Evolutionary conservation across 2,797 vertebrate genomes (phyloP).

Genomic region (Sternarchorhynchus goeldii): DNA sequence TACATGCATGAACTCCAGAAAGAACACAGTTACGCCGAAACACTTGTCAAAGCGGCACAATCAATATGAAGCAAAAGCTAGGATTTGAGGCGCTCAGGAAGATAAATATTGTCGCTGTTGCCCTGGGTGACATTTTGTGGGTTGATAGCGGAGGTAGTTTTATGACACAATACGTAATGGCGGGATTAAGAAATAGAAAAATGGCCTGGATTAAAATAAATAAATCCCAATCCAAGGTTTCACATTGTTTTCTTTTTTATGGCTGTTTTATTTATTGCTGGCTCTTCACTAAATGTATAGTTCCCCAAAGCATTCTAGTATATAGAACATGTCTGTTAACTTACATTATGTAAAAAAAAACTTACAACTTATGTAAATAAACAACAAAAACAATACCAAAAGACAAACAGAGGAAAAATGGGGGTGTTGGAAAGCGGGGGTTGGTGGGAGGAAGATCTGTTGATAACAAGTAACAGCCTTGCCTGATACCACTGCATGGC

Average conservation of each 20-base stretch:
- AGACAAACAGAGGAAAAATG: too few species aligned
- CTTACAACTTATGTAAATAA: too few species aligned
- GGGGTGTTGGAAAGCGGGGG: too few species aligned
- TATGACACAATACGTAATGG: conserved; percentile 61
- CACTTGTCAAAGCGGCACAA: conserved; percentile 59
- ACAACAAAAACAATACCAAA: too few species aligned
- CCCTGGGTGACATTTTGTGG: conserved; percentile 58
- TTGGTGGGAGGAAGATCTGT: too few species aligned
- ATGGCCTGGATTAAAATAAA: background rate
- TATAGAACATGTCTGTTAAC: too few species aligned
- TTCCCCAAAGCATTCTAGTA: too few species aligned
- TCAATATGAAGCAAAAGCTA: conserved; percentile 69
- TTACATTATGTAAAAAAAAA: too few species aligned
- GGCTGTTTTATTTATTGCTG: too few species aligned
- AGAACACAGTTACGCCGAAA: conserved; percentile 20
- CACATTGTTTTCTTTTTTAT: background rate
- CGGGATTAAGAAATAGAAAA: background rate
- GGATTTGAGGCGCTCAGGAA: conserved; percentile 68
- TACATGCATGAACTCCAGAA: conserved; percentile 31
- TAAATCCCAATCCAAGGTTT: background rate
- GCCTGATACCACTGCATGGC: too few species aligned
- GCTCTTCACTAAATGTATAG: too few species aligned
- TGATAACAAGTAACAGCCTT: too few species aligned
- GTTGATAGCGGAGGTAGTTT: conserved; percentile 61
- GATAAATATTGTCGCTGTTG: conserved; percentile 63